Evolutionary conservation across 2,888 invertebrate genomes (phyloP).

Genomic region (Hyles lineata): DNA sequence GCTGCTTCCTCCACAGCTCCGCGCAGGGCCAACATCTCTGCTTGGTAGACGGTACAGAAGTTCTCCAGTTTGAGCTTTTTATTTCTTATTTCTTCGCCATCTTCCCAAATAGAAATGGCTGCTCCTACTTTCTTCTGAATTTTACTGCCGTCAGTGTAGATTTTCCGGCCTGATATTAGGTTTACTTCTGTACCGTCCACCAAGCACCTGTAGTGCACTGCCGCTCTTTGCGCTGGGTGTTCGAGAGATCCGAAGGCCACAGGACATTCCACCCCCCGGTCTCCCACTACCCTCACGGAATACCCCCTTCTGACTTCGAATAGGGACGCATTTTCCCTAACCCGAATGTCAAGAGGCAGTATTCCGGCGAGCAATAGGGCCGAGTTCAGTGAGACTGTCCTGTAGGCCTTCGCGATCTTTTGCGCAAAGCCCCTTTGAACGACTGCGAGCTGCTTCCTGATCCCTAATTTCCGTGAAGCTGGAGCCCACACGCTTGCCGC

Average conservation of each 20-base stretch:
- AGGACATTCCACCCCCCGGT: background rate
- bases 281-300: conserved; percentile 31
- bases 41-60: too few species aligned
- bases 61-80: conserved; percentile 26
- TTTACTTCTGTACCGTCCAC: too few species aligned
- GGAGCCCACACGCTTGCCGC: too few species aligned
- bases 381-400: too few species aligned
- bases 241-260: background rate
- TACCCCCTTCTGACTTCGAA: conserved; percentile 33
- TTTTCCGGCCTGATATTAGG: background rate
- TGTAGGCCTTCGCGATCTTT: too few species aligned
- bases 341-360: background rate
- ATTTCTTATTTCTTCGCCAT: conserved; percentile 29
- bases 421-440: too few species aligned
- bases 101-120: background rate
- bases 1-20: conserved; percentile 18
- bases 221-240: conserved; percentile 32
- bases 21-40: background rate
- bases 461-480: too few species aligned
- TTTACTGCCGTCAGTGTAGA: conserved; percentile 33
- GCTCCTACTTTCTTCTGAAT: conserved; percentile 34
- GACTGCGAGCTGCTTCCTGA: too few species aligned
- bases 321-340: conserved; percentile 32
- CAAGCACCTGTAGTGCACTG: too few species aligned
- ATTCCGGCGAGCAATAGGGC: too few species aligned